Conservation (phyloP, 2,888 invertebrate genomes). For the Hecatera dysodea region DNA sequence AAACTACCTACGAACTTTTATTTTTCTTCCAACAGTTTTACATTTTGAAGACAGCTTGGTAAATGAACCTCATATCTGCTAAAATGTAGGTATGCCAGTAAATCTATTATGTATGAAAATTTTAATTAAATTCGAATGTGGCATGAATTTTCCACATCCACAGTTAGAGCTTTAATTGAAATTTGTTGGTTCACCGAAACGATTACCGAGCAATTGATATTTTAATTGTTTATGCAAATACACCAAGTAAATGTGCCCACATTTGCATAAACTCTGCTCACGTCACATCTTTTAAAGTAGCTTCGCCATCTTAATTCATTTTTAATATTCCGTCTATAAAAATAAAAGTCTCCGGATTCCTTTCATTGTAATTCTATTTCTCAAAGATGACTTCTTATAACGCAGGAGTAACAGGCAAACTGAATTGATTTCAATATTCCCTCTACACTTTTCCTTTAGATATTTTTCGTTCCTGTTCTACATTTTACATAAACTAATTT, state of each 20-base stretch:
- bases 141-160: constrained; percentile 77
- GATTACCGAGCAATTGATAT: constrained; percentile 78
- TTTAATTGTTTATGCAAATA: constrained; percentile 79
- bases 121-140: constrained; percentile 77
- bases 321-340: constrained; percentile 56
- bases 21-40: constrained; percentile 8
- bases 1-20: background rate
- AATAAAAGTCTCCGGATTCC: constrained; percentile 63
- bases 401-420: constrained; percentile 80
- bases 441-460: constrained; percentile 84
- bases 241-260: constrained; percentile 42
- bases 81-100: constrained; percentile 61
- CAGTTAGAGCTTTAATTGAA: constrained; percentile 80
- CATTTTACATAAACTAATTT: constrained; percentile 91
- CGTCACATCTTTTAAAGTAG: constrained; percentile 23
- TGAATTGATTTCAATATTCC: constrained; percentile 87
- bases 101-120: constrained; percentile 72
- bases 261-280: constrained; percentile 45
- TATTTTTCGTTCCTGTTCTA: constrained; percentile 89
- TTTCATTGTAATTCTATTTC: constrained; percentile 76
- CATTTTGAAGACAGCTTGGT: constrained; percentile 31
- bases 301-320: constrained; percentile 40
- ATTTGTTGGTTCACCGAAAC: constrained; percentile 76
- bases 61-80: constrained; percentile 34
- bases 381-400: constrained; percentile 77